Evolutionary conservation across 2,113 vertebrate species (phyloP).

Genomic region (Notothenia rossii): DNA sequence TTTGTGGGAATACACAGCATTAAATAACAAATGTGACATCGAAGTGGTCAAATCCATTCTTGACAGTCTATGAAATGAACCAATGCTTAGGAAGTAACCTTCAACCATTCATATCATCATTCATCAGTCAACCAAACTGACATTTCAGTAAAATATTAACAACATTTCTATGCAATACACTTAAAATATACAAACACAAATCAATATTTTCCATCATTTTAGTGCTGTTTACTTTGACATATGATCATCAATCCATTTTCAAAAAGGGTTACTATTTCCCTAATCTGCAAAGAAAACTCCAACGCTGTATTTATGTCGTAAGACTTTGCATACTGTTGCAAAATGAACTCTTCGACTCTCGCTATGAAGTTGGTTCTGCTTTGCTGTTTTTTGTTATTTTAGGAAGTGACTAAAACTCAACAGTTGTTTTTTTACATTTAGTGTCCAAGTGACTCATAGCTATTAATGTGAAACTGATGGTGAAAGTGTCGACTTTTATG

Average conservation of each 20-base stretch:
- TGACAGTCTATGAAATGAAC: neutral
- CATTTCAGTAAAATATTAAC: neutral
- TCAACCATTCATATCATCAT: neutral
- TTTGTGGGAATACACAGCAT: no score
- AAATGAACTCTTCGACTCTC: neutral
- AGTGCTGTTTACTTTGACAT: neutral
- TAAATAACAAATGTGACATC: no score
- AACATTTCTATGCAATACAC: neutral
- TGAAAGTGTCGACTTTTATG: neutral
- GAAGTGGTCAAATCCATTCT: no score
- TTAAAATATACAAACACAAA: neutral
- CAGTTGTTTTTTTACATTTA: neutral
- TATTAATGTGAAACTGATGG: neutral
- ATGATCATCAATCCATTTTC: no score
- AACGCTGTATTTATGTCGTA: no score
- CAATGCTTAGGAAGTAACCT: neutral
- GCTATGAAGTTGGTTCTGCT: neutral
- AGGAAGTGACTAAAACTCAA: no score
- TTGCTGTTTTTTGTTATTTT: neutral
- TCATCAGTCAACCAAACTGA: neutral
- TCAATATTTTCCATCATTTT: neutral
- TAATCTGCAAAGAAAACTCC: no score
- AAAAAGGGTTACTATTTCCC: no score
- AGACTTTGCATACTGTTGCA: neutral
- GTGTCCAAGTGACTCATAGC: neutral